Base-by-base conservation (phyloP, 2,797 vertebrate genomes). In the Nyctibius grandis region DNA sequence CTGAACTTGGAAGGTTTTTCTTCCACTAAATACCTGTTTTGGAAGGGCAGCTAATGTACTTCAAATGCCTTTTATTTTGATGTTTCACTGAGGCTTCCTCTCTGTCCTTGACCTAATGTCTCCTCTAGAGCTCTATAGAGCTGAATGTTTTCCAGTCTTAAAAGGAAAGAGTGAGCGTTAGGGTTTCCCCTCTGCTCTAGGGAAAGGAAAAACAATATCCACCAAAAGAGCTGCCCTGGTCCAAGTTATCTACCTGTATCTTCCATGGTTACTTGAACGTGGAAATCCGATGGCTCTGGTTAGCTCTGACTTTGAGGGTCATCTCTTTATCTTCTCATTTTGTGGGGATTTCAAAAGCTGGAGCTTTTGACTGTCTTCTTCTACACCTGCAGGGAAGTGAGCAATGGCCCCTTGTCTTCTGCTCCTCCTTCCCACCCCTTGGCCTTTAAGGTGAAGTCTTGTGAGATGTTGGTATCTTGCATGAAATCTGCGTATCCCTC, bases 201-300 rank as follows among this genome's bases (percentile, higher is more conserved):
- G 38, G 31, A 36, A 36, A 47, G 34, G 38, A 25, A 16, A 28
- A 59, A 4, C 20, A 56, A 7, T 15, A 5, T 51, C 44, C 38
- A 59, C 31, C 44, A 25, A 1, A 31, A 33, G 33, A 44, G 40
- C 60, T 22, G n/a, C 48, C 18, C 8, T 2, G 50, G 22, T 51
- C 44, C 26, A 16, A 4, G 19, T 16, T n/a, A 12, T 6, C 45
- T 36, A 28, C 70, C 53, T 44, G 8, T 23, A 5, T 13, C n/a
- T 85, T 42, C 31, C 5, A 0, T 18, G 51, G 28, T 33, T 12
- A 29, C 7, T 48, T 28, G 29, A 22, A 38, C 0, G 1, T 40
- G 75, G 33, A 15, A 42, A 33, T 42, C 17, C 0, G 0, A 0
- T 11, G 53, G 57, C 42, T 61, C 40, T 48, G 5, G 50, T 26